phyloP scores from a whole-genome alignment of 2,888 invertebrate species.

The Mactromeris polynyma region DNA sequence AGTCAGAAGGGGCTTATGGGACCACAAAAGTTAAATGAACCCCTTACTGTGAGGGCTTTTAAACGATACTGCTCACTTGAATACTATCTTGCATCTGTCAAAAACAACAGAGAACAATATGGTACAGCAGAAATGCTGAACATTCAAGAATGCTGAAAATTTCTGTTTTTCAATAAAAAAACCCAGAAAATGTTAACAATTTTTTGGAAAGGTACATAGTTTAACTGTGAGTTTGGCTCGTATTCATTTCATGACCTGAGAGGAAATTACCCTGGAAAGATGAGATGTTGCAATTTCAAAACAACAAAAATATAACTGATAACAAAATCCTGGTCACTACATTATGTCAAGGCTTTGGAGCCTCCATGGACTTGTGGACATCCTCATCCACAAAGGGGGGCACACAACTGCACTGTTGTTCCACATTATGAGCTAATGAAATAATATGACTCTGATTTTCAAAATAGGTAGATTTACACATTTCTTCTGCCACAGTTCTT shows the following conservation, averaged over 20 bases:
- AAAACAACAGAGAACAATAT: not conserved
- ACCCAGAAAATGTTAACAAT: not conserved
- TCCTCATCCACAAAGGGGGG: not conserved
- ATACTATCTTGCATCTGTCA: slow-evolving; percentile 2
- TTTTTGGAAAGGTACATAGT: not conserved
- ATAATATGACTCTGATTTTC: not conserved
- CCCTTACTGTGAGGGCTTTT: slow-evolving; percentile 30
- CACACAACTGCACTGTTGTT: not conserved
- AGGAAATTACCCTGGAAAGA: not conserved
- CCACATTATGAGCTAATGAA: not conserved
- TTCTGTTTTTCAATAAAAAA: not conserved
- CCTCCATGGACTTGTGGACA: not conserved
- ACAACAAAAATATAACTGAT: not conserved
- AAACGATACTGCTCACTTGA: not conserved
- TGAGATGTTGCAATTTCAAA: too few species aligned
- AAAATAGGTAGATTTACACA: not conserved
- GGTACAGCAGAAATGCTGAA: not conserved
- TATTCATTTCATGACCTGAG: not conserved
- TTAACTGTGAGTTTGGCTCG: not conserved
- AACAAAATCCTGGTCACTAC: not conserved
- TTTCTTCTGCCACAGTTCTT: not conserved
- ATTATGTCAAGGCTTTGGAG: not conserved
- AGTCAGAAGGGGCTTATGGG: slow-evolving; percentile 19
- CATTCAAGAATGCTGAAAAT: not conserved
- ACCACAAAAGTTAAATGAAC: slow-evolving; percentile 18